Conservation (phyloP, 2,888 invertebrate genomes). For the Zootermopsis nevadensis region DNA sequence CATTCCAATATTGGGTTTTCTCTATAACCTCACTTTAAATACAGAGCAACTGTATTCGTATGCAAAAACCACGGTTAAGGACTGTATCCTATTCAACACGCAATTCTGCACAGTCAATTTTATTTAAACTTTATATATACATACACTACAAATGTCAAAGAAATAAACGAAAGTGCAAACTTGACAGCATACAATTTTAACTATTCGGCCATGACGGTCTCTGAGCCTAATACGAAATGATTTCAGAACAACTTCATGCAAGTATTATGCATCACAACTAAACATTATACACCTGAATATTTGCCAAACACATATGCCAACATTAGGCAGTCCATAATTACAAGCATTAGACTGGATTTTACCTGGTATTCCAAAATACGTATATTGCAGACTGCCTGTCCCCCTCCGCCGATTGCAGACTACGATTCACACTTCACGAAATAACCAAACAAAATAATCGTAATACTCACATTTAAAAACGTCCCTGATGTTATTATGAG, state of each 20-base stretch:
- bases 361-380: conserved; percentile 30
- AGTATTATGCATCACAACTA: neutral
- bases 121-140: neutral
- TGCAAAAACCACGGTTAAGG: neutral
- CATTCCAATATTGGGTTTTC: neutral
- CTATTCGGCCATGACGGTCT: conserved; percentile 45
- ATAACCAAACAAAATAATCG: conserved; percentile 16
- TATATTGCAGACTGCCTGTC: conserved; percentile 35
- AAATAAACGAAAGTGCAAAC: neutral
- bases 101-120: neutral
- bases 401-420: conserved; percentile 38
- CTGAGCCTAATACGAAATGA: neutral
- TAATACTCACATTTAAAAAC: conserved; percentile 53
- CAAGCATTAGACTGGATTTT: conserved; percentile 2
- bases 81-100: neutral
- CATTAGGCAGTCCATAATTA: conserved; percentile 9
- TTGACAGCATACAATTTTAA: conserved; percentile 38
- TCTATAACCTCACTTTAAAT: conserved; percentile 5
- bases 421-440: neutral
- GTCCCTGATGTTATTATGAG: conserved; percentile 49
- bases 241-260: neutral
- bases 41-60: neutral
- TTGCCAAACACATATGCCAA: neutral
- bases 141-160: neutral
- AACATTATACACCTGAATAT: neutral